These are phyloP conservation scores for Beris chalybata DNA, from an alignment of 2,888 invertebrate genomes.

Conservation along the genomic window DNA sequence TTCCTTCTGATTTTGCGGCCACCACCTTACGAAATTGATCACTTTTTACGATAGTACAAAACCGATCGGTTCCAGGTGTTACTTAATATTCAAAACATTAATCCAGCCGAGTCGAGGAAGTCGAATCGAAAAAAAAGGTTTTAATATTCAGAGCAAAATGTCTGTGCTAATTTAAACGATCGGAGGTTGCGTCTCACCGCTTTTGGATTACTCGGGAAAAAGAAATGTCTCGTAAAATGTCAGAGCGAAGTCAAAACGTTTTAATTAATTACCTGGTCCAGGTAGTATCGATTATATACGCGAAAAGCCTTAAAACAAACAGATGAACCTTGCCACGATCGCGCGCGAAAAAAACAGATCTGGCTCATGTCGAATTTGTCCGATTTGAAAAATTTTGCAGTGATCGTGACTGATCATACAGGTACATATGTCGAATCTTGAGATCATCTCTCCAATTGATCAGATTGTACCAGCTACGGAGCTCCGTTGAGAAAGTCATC, in stretches of 20 bases:
- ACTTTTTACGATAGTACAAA: no score
- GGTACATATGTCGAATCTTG: no score
- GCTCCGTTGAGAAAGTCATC: constrained; percentile 11
- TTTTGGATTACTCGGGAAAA: neutral
- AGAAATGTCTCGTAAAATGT: neutral
- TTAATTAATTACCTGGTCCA: constrained; percentile 29
- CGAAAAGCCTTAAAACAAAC: no score
- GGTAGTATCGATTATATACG: no score
- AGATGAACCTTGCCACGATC: neutral
- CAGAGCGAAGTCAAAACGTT: constrained; percentile 31
- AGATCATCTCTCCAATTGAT: no score
- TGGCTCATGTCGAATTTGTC: neutral
- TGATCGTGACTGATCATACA: no score
- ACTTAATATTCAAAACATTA: constrained; percentile 28
- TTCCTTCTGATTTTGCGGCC: no score
- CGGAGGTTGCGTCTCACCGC: neutral
- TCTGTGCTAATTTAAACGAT: neutral
- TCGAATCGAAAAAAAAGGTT: neutral
- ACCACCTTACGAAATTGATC: no score
- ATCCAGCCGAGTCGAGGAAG: neutral
- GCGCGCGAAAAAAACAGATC: neutral
- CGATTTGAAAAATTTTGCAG: neutral
- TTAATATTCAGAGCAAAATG: neutral
- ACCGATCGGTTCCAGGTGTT: constrained; percentile 23
- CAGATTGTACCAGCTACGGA: no score